Percentiles rank a stretch among this genome's conserved stretches.
These are phyloP conservation scores for Nemopilema nomurai DNA, from an alignment of 30 jellyfish, hydroid and myxozoan genomes.

Conservation along the genomic window DNA sequence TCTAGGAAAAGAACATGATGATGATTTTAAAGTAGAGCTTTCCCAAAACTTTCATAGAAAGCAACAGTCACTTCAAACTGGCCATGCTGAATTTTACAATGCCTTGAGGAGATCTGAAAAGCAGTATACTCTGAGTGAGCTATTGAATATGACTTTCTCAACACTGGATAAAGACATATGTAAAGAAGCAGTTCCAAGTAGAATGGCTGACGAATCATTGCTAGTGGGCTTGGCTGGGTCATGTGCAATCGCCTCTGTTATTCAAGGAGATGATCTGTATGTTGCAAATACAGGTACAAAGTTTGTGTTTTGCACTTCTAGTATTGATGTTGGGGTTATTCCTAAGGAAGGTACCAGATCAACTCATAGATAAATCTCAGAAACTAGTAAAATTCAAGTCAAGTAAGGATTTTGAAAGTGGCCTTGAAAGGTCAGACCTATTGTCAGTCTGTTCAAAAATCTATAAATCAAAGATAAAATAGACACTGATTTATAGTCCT, in stretches of 20 bases:
- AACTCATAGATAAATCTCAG: too few species aligned
- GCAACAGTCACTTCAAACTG: slow-evolving; percentile 72
- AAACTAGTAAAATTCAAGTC: too few species aligned
- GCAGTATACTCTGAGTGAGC: slow-evolving; percentile 34
- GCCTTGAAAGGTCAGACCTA: too few species aligned
- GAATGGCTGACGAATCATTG: slow-evolving; percentile 79
- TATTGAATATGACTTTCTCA: slow-evolving; percentile 54
- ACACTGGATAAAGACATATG: slow-evolving; percentile 89
- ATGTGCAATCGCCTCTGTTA: slow-evolving; percentile 91
- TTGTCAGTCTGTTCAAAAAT: too few species aligned
- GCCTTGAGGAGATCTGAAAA: background rate
- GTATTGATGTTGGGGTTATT: background rate
- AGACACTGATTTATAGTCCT: too few species aligned
- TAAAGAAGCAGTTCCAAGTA: slow-evolving; percentile 92
- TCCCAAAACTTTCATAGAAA: slow-evolving; percentile 70
- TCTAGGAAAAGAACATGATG: slow-evolving; percentile 60
- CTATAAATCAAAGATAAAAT: too few species aligned
- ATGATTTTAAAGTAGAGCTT: slow-evolving; percentile 39
- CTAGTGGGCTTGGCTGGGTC: slow-evolving; percentile 95
- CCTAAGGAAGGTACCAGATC: too few species aligned
- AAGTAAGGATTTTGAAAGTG: too few species aligned
- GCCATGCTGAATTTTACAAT: slow-evolving; percentile 48
- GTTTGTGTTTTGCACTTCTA: background rate
- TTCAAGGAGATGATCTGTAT: slow-evolving; percentile 69
- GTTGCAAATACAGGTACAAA: slow-evolving; percentile 91